phyloP scores from a whole-genome alignment of 2,797 vertebrate species.

The Todus mexicanus region DNA sequence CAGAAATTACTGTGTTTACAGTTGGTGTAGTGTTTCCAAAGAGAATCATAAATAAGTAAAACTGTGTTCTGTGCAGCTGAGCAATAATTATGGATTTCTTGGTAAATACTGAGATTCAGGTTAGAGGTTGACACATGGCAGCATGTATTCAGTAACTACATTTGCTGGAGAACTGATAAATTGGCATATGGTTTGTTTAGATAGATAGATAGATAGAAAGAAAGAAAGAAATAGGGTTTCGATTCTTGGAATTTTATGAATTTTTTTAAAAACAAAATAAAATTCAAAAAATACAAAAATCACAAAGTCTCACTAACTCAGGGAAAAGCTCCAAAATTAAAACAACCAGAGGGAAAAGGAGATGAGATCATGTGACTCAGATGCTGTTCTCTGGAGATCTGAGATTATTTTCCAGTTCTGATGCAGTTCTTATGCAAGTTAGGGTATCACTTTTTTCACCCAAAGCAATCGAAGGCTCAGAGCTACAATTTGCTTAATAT shows the following conservation, averaged over 20 bases:
- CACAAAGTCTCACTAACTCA: not conserved
- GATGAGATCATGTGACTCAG: not conserved
- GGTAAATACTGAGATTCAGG: not conserved
- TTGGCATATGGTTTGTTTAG: not conserved
- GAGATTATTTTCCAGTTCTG: not conserved
- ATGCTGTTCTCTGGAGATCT: not conserved
- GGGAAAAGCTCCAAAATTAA: not conserved
- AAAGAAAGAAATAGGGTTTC: not conserved
- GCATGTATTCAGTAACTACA: not conserved
- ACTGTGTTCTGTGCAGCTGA: not conserved
- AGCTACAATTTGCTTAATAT: not conserved
- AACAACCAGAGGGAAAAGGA: not conserved
- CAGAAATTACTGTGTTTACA: not conserved
- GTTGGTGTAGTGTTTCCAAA: not conserved
- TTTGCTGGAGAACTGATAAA: not conserved
- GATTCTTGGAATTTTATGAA: not conserved
- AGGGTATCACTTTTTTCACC: not conserved
- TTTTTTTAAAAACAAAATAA: no score
- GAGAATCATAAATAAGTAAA: not conserved
- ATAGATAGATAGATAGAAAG: not conserved
- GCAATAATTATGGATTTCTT: not conserved
- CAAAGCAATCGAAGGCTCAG: not conserved
- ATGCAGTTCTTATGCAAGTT: not conserved
- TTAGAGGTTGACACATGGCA: not conserved
- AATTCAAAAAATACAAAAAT: not conserved